phyloP scores from a whole-genome alignment of 1,140 invertebrate species.

The Lanistes nyassanus region DNA sequence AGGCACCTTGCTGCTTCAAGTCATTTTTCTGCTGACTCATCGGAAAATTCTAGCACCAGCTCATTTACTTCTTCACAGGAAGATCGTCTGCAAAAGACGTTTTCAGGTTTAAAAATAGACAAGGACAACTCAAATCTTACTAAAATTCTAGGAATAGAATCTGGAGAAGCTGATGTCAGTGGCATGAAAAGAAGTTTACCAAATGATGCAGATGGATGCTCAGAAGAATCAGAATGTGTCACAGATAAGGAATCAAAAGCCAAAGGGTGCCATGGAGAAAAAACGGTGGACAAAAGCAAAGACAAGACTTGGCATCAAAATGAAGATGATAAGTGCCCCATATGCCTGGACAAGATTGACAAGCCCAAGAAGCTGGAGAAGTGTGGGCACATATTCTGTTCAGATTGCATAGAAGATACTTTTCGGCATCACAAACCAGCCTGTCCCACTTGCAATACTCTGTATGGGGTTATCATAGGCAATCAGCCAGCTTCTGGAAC shows the following conservation, averaged over 20 bases:
- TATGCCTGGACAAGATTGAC: conserved; percentile 34
- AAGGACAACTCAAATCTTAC: background rate
- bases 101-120: background rate
- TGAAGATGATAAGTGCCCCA: conserved; percentile 29
- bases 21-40: too few species aligned
- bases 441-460: conserved; percentile 44
- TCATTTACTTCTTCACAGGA: background rate
- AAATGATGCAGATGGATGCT: background rate
- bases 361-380: conserved; percentile 35
- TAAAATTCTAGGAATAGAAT: background rate
- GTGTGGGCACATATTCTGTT: conserved; percentile 42
- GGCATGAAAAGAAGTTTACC: background rate
- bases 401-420: conserved; percentile 34
- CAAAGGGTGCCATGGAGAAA: background rate
- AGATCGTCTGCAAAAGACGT: background rate
- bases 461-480: conserved; percentile 40
- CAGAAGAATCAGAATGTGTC: background rate
- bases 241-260: background rate
- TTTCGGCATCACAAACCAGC: conserved; percentile 33
- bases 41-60: background rate
- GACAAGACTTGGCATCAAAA: background rate
- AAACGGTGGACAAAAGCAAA: background rate
- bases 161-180: background rate
- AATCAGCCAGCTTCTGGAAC: conserved; percentile 41
- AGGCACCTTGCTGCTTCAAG: background rate